phyloP scores from a whole-genome alignment of 2,888 invertebrate genomes.

The Drosophila ustulata region DNA sequence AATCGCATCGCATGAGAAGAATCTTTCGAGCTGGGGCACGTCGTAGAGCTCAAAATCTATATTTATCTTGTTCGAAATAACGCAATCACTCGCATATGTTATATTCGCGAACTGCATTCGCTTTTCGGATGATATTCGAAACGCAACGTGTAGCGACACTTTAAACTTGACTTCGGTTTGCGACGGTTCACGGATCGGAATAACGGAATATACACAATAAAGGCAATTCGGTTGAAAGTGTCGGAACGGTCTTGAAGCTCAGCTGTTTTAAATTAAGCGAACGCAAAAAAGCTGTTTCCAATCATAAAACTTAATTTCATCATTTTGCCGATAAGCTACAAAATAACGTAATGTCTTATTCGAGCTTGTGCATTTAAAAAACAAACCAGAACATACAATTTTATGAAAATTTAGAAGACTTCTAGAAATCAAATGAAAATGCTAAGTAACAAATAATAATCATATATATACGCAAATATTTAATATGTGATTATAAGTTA shows the following conservation, averaged over 20 bases:
- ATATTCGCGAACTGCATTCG: slow-evolving; percentile 6
- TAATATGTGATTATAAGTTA: too few relatives aligned
- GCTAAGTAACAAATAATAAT: too few relatives aligned
- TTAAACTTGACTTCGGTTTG: slow-evolving; percentile 60
- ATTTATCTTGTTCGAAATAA: slow-evolving; percentile 56
- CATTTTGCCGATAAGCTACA: not conserved
- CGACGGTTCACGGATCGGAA: slow-evolving; percentile 48
- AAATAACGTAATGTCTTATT: too few relatives aligned
- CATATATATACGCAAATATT: too few relatives aligned
- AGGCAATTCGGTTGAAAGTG: slow-evolving; percentile 10
- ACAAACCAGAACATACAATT: too few relatives aligned
- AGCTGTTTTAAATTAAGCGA: slow-evolving; percentile 31
- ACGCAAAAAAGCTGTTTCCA: slow-evolving; percentile 42
- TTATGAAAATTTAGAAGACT: too few relatives aligned
- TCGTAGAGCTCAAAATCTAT: slow-evolving; percentile 57
- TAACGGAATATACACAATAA: not conserved
- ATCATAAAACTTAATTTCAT: slow-evolving; percentile 20
- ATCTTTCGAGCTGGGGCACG: slow-evolving; percentile 33
- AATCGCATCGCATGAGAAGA: slow-evolving; percentile 57
- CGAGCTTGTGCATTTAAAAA: too few relatives aligned
- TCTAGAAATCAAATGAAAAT: too few relatives aligned
- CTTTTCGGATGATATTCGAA: slow-evolving; percentile 30
- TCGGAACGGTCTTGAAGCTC: slow-evolving; percentile 11
- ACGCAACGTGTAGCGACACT: slow-evolving; percentile 49
- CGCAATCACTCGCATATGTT: slow-evolving; percentile 1